These are phyloP conservation scores for Drosophila hamatofila DNA, from an alignment of 2,888 invertebrate genomes.

Conservation along the genomic window DNA sequence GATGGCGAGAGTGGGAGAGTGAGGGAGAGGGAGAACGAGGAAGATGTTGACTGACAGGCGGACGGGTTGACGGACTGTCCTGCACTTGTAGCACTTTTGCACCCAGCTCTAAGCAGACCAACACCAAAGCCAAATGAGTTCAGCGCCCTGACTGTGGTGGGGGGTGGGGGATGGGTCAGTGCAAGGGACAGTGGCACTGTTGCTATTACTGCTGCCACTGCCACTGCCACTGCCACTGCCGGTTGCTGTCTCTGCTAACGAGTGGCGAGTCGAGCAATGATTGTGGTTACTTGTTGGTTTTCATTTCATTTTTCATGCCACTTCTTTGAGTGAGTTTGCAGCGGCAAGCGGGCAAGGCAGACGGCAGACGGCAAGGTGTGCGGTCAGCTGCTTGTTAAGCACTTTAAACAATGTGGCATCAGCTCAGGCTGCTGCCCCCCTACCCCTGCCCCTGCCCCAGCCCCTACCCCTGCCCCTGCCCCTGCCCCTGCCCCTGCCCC, in stretches of 20 bases:
- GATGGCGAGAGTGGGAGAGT: neutral
- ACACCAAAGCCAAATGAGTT: constrained; percentile 76
- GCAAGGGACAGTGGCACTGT: neutral
- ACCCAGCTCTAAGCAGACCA: constrained; percentile 57
- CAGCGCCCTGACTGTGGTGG: constrained; percentile 48
- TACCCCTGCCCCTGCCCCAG: neutral
- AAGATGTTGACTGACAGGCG: constrained; percentile 27
- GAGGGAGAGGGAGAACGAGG: neutral
- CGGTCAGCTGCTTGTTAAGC: constrained; percentile 74
- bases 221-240: constrained; percentile 8
- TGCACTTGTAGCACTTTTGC: constrained; percentile 66
- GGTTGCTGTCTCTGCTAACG: constrained; percentile 61
- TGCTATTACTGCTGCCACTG: neutral
- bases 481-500: neutral
- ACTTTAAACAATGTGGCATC: constrained; percentile 76
- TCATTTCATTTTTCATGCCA: constrained; percentile 80
- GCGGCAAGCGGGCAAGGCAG: neutral
- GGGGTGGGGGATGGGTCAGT: neutral
- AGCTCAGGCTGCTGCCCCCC: neutral
- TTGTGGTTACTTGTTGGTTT: constrained; percentile 77
- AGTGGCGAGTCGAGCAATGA: constrained; percentile 77
- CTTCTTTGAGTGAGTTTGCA: constrained; percentile 50
- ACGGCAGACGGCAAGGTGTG: constrained; percentile 34
- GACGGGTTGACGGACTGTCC: constrained; percentile 39
- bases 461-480: neutral